Percentiles rank a stretch among this genome's conserved stretches.
These are phyloP conservation scores for Leucoma salicis DNA, from an alignment of 2,888 invertebrate species.

Conservation along the genomic window DNA sequence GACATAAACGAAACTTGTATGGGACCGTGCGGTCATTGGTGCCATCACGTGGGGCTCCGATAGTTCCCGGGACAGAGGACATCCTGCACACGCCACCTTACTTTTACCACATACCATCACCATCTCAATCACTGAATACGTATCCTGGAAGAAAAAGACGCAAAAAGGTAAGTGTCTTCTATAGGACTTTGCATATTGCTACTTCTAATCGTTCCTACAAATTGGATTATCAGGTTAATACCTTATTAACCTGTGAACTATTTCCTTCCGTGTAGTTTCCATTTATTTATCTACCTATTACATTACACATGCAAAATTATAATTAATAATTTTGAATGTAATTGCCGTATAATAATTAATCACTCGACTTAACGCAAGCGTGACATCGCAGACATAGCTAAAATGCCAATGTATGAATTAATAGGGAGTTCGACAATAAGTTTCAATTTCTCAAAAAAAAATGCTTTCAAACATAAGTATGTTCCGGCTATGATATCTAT, in stretches of 20 bases:
- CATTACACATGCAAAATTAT: too few relatives aligned
- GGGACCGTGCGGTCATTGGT: conserved; percentile 72
- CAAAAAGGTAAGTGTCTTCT: conserved; percentile 56
- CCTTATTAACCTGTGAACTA: background rate
- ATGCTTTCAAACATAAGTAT: too few relatives aligned
- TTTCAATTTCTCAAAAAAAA: too few relatives aligned
- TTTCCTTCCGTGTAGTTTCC: conserved; percentile 1
- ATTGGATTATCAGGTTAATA: conserved; percentile 6
- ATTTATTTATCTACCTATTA: too few relatives aligned
- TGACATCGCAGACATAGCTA: too few relatives aligned
- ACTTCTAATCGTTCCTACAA: background rate
- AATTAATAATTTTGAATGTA: too few relatives aligned
- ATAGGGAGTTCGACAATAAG: too few relatives aligned
- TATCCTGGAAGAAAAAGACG: conserved; percentile 74
- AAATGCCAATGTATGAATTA: too few relatives aligned
- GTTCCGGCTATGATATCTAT: too few relatives aligned
- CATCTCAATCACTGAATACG: conserved; percentile 66
- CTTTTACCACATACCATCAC: conserved; percentile 72
- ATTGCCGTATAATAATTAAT: too few relatives aligned
- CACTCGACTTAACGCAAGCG: too few relatives aligned
- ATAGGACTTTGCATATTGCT: background rate
- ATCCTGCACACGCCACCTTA: conserved; percentile 64
- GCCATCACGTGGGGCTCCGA: conserved; percentile 56
- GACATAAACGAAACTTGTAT: conserved; percentile 61
- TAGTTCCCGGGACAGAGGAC: conserved; percentile 57